Evolutionary conservation across 2,797 vertebrate genomes (phyloP), one percentile per base, ranked within the genome.

Genomic region (Peromyscus nudipes): DNA sequence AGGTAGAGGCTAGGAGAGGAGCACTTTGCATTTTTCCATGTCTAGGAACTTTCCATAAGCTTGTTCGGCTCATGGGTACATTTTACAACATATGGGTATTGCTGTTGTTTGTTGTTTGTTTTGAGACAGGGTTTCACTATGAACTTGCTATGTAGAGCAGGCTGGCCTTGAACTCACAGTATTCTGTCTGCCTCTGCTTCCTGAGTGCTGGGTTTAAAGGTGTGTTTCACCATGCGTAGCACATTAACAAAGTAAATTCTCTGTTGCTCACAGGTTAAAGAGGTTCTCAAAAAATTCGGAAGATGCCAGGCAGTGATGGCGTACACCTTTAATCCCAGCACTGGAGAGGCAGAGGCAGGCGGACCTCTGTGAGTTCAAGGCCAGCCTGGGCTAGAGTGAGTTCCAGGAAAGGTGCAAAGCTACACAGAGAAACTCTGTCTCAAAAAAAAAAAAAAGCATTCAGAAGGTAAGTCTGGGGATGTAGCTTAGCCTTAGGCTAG

Each of bases 21-120:
- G 13, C 94, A 34, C n/a, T 83, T 76, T 91, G 69, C 52, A 79
- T 87, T 96, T 96, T 64, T 77, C 4, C 60, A 23, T 84, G 21
- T 82, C 57, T 19, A 88, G 46, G 29, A 76, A 43, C 40, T 43
- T 94, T 76, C 43, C 81, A 88, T 46, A 82, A 73, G 55, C 37
- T 90, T 84, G 13, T 87, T 31, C 91, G 93, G 77, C 43, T 75
- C 77, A 89, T 16, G 60, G 83, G 62, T 52, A 96, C 31, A 79
- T 94, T 94, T 95, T 94, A 94, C 52, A 92, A 31, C 46, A 13
- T 5, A 14, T 27, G 73, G 23, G 25, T 75, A 43, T 75, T 25
- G n/a, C n/a, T n/a, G n/a, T n/a, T n/a, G n/a, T n/a, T n/a, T 73
- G 8, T 73, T 67, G 64, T 69, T 67, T 49, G 83, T 67, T 69